Percentiles rank a stretch among this genome's conserved stretches.
Evolutionary conservation across 1,140 invertebrate genomes (phyloP).

Genomic region (Drosophila bipectinata): DNA sequence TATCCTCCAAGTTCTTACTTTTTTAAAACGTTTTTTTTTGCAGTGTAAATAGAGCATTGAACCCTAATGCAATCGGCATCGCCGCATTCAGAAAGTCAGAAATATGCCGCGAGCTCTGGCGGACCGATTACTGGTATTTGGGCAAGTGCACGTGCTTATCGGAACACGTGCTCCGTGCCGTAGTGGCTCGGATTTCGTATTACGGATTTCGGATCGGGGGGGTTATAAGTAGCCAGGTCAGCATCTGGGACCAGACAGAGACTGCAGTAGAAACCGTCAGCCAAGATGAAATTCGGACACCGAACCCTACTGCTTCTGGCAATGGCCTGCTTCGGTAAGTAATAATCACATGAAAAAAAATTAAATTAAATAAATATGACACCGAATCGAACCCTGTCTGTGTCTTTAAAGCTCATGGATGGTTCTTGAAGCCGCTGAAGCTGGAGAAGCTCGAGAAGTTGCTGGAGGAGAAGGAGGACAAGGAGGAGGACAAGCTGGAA

Average conservation of each 20-base stretch:
- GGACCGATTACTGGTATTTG: conserved; percentile 30
- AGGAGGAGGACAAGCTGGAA: conserved; percentile 38
- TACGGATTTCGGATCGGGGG: conserved; percentile 23
- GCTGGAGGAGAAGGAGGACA: conserved; percentile 31
- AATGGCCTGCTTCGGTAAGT: conserved; percentile 58
- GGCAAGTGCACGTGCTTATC: conserved; percentile 65
- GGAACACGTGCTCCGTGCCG: conserved; percentile 55
- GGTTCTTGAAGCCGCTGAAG: conserved; percentile 50
- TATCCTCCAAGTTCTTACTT: neutral
- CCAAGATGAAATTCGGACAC: conserved; percentile 40
- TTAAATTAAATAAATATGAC: neutral
- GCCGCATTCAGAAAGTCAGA: conserved; percentile 19
- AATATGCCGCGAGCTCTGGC: conserved; percentile 38
- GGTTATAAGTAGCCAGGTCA: conserved; percentile 56
- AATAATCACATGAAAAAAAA: neutral
- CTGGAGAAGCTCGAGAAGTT: conserved; percentile 43
- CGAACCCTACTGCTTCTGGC: conserved; percentile 49
- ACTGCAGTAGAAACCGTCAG: conserved; percentile 2
- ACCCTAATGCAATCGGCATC: conserved; percentile 22
- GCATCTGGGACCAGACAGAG: conserved; percentile 16
- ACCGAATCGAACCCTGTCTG: neutral
- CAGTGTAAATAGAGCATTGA: conserved; percentile 26
- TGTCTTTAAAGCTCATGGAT: conserved; percentile 42
- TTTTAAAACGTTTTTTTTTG: neutral
- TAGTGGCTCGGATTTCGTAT: conserved; percentile 3